Evolutionary conservation across 2,888 invertebrate genomes (phyloP), one percentile per base, ranked within the genome.

Genomic region (Oxyteleia sp.): DNA sequence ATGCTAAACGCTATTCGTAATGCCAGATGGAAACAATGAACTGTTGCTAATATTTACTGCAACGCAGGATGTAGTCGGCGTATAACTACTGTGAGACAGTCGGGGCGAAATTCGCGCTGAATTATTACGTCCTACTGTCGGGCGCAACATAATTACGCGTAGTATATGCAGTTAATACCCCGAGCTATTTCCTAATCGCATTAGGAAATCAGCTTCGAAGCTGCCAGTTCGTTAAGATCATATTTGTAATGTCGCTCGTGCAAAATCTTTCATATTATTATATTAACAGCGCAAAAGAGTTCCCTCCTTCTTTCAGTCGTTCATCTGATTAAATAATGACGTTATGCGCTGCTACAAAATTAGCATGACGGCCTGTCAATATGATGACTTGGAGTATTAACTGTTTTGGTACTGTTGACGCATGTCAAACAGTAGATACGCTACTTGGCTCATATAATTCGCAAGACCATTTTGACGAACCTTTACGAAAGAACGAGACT

Each of bases 301-400:
- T n/a, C n/a, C n/a, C 11, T 55, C 47, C 47, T 45, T 45, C 23
- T 5, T 13, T 7, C 45, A 15, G 10, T 11, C 26, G 26, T 13
- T 16, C 43, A 13, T 43, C 3, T 26, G 32, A 15, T 61, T 49
- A 20, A 66, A 66, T 41, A 68, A 43, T 53, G 68, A 55, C 41
- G 41, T 41, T 15, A 38, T 66, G 41, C 45, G 23, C 23, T 11
- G 41, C 11, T 8, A 26, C 15, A 23, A 69, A 59, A 59, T 57
- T 23, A 16, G 18, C 59, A 47, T 71, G 29, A 38, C 26, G 10
- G 4, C 1, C 32, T 71, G 49, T 72, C 61, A 51, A 51, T 72
- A 51, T n/a, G 41, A 41, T 38, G 41, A 51, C 71, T 71, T 35
- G 97, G 96, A 61, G 26, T 61, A 35, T 45, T 23, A 53, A 45